These are phyloP conservation scores for Crax fasciolata DNA, from an alignment of 2,797 vertebrate genomes.

Conservation along the genomic window DNA sequence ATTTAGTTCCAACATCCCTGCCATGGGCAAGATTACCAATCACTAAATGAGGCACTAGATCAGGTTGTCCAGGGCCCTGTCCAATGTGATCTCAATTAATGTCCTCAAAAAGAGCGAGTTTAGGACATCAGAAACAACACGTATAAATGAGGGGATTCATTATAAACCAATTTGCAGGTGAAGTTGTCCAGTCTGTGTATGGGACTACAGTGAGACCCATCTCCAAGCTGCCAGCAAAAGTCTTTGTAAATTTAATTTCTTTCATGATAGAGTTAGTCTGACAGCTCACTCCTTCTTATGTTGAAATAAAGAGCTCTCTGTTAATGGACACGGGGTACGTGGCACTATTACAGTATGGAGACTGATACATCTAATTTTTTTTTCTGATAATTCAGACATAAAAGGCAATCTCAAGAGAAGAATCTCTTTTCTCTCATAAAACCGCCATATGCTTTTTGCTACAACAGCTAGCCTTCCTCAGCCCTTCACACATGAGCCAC, in stretches of 20 bases:
- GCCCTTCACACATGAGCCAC: accelerated
- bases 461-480: background rate
- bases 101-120: background rate
- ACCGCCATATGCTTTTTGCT: background rate
- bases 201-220: background rate
- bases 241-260: background rate
- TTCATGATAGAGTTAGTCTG: background rate
- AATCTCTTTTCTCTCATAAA: background rate
- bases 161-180: background rate
- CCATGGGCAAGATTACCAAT: too few relatives aligned
- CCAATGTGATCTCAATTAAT: background rate
- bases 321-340: accelerated
- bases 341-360: background rate
- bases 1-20: background rate
- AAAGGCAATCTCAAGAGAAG: background rate
- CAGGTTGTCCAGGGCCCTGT: background rate
- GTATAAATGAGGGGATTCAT: background rate
- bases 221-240: accelerated
- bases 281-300: background rate
- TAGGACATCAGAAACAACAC: background rate
- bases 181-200: background rate
- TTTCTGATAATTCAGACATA: background rate
- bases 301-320: accelerated
- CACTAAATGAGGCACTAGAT: background rate
- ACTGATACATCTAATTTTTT: background rate